phyloP scores from a whole-genome alignment of 2,888 invertebrate species.

The Coleophora flavipennella region DNA sequence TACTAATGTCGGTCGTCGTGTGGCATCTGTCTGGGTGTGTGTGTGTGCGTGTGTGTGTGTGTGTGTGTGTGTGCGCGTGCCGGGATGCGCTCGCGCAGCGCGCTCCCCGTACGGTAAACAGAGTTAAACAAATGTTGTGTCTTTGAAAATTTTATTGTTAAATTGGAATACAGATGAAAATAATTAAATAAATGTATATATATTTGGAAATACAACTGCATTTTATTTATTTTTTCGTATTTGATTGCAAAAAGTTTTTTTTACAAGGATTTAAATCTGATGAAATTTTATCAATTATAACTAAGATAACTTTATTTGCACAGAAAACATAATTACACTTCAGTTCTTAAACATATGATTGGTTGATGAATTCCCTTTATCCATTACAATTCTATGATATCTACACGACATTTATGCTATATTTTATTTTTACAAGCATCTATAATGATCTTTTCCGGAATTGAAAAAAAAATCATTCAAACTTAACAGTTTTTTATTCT shows the following conservation, averaged over 20 bases:
- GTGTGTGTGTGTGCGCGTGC: constrained; percentile 18
- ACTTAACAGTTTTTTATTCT: no score
- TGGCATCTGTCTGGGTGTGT: constrained; percentile 24
- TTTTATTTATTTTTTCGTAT: constrained; percentile 28
- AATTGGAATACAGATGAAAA: constrained; percentile 71
- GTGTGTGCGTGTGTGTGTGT: constrained; percentile 14
- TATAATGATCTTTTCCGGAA: no score
- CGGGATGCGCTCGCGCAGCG: constrained; percentile 28
- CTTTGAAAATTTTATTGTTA: constrained; percentile 74
- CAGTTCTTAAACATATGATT: not conserved
- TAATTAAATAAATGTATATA: constrained; percentile 73
- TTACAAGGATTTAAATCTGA: no score
- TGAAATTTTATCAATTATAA: no score
- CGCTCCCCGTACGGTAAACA: constrained; percentile 53
- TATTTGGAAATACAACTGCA: constrained; percentile 63
- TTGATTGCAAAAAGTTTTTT: no score
- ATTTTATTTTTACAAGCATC: no score
- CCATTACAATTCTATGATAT: no score
- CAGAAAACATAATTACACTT: constrained; percentile 1
- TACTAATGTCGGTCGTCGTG: no score
- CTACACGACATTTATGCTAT: no score
- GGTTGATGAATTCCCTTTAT: no score
- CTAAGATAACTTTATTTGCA: not conserved
- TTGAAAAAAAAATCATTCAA: no score
- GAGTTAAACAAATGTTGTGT: constrained; percentile 69